Evolutionary conservation across 2,113 vertebrate species (phyloP).

Genomic region (Phocoena phocoena): DNA sequence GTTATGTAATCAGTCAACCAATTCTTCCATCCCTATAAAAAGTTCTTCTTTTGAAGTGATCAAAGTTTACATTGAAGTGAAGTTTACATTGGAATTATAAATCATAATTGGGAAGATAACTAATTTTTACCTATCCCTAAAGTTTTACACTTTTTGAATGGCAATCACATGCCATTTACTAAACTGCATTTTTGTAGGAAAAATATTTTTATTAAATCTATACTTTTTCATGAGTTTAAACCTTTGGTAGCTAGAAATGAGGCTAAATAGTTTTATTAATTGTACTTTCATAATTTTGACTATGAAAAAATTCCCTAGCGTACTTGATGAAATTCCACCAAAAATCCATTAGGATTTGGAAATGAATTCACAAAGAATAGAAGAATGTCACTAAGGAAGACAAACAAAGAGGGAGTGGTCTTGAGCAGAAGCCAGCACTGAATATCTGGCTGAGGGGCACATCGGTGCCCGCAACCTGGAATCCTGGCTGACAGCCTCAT

Average conservation of each 20-base stretch:
- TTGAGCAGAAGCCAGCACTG: not conserved
- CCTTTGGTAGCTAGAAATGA: not conserved
- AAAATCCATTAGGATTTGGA: not conserved
- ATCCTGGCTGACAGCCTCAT: fast-evolving
- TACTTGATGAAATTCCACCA: not conserved
- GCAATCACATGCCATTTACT: not conserved
- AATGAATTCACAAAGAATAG: not conserved
- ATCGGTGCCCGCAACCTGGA: fast-evolving
- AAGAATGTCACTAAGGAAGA: not conserved
- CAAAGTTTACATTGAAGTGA: too few relatives aligned
- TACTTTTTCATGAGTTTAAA: not conserved
- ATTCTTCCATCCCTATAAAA: not conserved
- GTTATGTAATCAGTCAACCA: not conserved
- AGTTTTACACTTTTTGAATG: not conserved
- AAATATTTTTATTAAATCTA: not conserved
- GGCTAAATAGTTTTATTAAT: not conserved
- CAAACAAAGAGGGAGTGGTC: not conserved
- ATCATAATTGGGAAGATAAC: too few relatives aligned
- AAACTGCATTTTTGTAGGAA: not conserved
- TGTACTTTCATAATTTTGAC: not conserved
- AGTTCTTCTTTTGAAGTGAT: not conserved
- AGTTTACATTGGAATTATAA: not conserved
- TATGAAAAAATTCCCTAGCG: not conserved
- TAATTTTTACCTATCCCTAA: not conserved
- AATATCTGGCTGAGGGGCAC: too few relatives aligned